Evolutionary conservation across 2,797 vertebrate genomes (phyloP).

Genomic region (Anomalospiza imberbis): DNA sequence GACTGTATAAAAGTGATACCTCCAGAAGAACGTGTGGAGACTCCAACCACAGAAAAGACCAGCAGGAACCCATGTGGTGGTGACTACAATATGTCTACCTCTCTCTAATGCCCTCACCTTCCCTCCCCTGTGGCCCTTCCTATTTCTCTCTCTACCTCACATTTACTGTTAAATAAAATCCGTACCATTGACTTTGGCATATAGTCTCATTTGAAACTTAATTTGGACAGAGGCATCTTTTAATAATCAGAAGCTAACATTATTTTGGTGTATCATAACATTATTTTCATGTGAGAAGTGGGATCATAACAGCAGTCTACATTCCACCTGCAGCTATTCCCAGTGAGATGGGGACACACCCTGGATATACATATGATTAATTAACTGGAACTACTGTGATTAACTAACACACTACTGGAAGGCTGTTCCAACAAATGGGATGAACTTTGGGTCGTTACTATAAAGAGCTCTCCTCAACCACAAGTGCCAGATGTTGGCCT

Average conservation of each 20-base stretch:
- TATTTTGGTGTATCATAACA: background rate
- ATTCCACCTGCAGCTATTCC: background rate
- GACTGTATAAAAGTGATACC: background rate
- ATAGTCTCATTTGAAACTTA: background rate
- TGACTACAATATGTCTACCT: background rate
- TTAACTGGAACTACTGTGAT: background rate
- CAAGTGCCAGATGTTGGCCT: background rate
- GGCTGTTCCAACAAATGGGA: background rate
- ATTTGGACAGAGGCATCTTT: background rate
- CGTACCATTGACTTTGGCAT: background rate
- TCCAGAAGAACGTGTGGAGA: background rate
- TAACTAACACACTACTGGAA: background rate
- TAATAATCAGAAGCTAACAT: background rate
- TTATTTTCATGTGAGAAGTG: background rate
- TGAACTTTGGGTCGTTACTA: background rate
- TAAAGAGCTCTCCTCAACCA: background rate
- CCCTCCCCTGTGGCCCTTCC: background rate
- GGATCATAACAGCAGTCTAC: background rate
- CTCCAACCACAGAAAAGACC: background rate
- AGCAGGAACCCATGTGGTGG: background rate
- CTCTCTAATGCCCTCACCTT: background rate
- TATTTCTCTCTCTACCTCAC: background rate
- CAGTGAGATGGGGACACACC: background rate
- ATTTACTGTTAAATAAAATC: background rate
- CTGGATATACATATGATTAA: background rate